Evolutionary conservation across 2,113 vertebrate species (phyloP).

Genomic region (Microtus ochrogaster): DNA sequence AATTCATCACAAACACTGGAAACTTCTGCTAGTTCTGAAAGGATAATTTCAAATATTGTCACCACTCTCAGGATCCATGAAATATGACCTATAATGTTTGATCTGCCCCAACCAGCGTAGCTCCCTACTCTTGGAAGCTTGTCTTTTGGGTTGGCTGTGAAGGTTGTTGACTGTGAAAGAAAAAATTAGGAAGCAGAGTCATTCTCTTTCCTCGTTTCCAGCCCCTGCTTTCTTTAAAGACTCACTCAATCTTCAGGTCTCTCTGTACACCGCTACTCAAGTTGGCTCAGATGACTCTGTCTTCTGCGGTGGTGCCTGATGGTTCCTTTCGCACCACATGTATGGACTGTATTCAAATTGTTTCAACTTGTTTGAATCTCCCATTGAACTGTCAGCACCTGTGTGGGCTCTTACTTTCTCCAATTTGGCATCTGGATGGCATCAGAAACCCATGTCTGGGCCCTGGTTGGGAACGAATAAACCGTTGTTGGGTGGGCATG

Average conservation of each 20-base stretch:
- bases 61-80: slow-evolving; percentile 55
- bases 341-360: neutral
- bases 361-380: neutral
- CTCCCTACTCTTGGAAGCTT: slow-evolving; percentile 7
- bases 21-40: slow-evolving; percentile 65
- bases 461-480: neutral
- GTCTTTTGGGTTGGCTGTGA: neutral
- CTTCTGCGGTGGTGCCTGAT: neutral
- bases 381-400: neutral
- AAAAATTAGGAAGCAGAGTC: slow-evolving; percentile 27
- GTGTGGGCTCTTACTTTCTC: neutral
- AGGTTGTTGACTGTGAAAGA: neutral
- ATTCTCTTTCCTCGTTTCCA: neutral
- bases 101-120: neutral
- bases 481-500: neutral
- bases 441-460: neutral
- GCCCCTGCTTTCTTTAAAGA: neutral
- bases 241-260: neutral
- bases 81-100: neutral
- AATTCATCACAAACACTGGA: slow-evolving; percentile 57
- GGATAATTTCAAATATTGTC: slow-evolving; percentile 62
- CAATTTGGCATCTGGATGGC: neutral
- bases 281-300: neutral
- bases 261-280: neutral
- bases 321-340: neutral